Evolutionary conservation across 2,797 vertebrate genomes (phyloP).

Genomic region (Enteromius afrohamiltoni): DNA sequence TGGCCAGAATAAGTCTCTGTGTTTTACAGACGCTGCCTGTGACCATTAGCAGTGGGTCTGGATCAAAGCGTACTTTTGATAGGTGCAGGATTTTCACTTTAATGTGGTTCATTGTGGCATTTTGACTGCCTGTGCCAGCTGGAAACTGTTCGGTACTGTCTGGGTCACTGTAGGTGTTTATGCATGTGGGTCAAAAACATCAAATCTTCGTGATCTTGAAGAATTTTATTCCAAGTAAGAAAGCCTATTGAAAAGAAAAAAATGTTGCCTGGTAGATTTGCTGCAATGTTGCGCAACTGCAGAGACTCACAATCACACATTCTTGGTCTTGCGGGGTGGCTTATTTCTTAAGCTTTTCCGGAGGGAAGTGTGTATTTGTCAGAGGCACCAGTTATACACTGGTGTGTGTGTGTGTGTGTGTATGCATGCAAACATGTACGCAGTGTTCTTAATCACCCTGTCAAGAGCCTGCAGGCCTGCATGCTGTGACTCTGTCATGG

Average conservation of each 20-base stretch:
- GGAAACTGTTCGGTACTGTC: slow-evolving; percentile 1
- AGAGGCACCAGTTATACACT: not conserved
- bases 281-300: not conserved
- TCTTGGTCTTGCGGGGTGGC: not conserved
- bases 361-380: slow-evolving; percentile 21
- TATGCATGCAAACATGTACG: not conserved
- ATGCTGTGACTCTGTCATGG: slow-evolving; percentile 28
- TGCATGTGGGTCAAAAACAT: slow-evolving; percentile 15
- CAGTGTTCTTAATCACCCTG: slow-evolving; percentile 44
- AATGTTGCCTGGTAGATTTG: slow-evolving; percentile 1
- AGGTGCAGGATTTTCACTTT: slow-evolving; percentile 17
- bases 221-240: not conserved
- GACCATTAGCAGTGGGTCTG: not conserved
- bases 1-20: slow-evolving; percentile 37
- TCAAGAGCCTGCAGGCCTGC: slow-evolving; percentile 22
- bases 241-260: not conserved
- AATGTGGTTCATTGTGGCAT: slow-evolving; percentile 23
- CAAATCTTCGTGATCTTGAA: not conserved
- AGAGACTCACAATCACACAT: slow-evolving; percentile 8
- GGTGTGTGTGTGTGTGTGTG: slow-evolving; percentile 1
- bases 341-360: slow-evolving; percentile 41
- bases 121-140: slow-evolving; percentile 10
- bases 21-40: slow-evolving; percentile 9
- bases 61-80: slow-evolving; percentile 31
- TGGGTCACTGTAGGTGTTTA: slow-evolving; percentile 13